These are phyloP conservation scores for Turritopsis dohrnii DNA, from an alignment of 30 jellyfish, hydroid and myxozoan genomes.

Conservation along the genomic window DNA sequence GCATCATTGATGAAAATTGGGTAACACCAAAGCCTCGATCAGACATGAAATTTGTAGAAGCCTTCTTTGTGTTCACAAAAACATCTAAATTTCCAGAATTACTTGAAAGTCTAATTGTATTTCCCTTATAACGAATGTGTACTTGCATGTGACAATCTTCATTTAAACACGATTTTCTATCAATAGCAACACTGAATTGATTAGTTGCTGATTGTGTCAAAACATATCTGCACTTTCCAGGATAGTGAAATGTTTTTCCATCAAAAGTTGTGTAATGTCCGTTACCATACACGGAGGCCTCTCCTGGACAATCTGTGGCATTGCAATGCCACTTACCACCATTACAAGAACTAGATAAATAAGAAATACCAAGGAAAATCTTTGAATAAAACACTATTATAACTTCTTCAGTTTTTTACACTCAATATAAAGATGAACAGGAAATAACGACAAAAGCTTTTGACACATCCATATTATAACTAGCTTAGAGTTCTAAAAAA, in stretches of 20 bases:
- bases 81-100: conserved; percentile 26
- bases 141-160: conserved; percentile 36
- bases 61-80: conserved; percentile 38
- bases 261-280: conserved; percentile 60
- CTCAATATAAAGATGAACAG: too few relatives aligned
- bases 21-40: conserved; percentile 18
- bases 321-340: conserved; percentile 42
- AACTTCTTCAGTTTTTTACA: neutral
- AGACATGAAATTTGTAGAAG: conserved; percentile 35
- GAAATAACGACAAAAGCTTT: too few relatives aligned
- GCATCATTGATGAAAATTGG: conserved; percentile 39
- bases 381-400: neutral
- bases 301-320: conserved; percentile 29
- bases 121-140: conserved; percentile 21
- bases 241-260: conserved; percentile 49
- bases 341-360: conserved; percentile 24
- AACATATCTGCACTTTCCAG: conserved; percentile 53
- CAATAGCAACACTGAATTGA: conserved; percentile 23
- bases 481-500: too few relatives aligned
- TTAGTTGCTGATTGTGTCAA: conserved; percentile 37
- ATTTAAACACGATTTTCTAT: conserved; percentile 31
- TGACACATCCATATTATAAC: too few relatives aligned
- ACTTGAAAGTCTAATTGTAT: conserved; percentile 31
- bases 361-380: neutral
- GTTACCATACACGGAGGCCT: conserved; percentile 58